Base-by-base conservation (phyloP, 2,888 invertebrate species). In the Sthenelais limicola region DNA sequence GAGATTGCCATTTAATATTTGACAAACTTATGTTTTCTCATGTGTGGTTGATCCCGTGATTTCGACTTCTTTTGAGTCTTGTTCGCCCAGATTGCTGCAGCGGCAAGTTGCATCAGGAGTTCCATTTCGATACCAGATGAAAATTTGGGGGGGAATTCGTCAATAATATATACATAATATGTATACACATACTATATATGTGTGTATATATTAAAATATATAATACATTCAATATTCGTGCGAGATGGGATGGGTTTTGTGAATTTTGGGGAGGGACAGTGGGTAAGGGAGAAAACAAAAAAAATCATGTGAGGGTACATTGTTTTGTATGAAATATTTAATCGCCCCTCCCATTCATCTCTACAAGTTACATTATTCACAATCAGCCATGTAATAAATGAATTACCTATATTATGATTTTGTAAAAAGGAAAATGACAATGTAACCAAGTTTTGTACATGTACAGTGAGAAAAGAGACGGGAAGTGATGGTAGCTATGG, bases 381-480 rank as follows among this genome's bases (percentile, higher is more conserved):
- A 51, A 5, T 51, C 21, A 38, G n/a, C n/a, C n/a, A n/a, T n/a
- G n/a, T 56, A 21, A 26, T 35, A 26, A 38, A 62, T 62, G 43
- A n/a, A 38, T 24, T 62, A 62, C 62, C 43, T 62, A 38, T 62
- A 62, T 62, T 35, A 62, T 62, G 35, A 38, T 62, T 38, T 62
- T 62, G 38, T 62, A 35, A 62, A 62, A 62, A 56, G 33, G 56
- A 56, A 28, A 32, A 56, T 30, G 33, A 51, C 21, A 38, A 62
- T 62, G 62, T 62, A 62, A 62, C 43, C 62, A 62, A 35, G 35
- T 62, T 62, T 62, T 62, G 62, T 62, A 62, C 38, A 62, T 62
- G 62, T 62, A 62, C 62, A 62, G 62, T 62, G 62, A 62, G 32
- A 52, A 33, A 62, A 35, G 35, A 35, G 38, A 62, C n/a, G 62